phyloP scores from a whole-genome alignment of 2,797 vertebrate genomes.

The Zenarchopterus dispar region DNA sequence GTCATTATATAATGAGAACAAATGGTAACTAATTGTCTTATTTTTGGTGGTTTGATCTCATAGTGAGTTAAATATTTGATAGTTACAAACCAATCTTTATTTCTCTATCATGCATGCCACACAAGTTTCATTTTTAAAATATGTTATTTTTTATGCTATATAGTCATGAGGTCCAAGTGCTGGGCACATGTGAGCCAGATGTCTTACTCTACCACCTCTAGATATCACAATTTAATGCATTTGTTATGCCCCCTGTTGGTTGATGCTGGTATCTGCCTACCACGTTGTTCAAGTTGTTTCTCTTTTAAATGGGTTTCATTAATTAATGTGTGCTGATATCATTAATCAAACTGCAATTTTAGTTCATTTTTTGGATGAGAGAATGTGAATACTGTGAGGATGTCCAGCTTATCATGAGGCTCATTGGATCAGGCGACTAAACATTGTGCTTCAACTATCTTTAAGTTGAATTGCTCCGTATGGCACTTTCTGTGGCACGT shows the following conservation, averaged over 20 bases:
- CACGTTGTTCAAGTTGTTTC: background rate
- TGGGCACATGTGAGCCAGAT: slow-evolving; percentile 25
- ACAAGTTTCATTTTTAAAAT: slow-evolving; percentile 3
- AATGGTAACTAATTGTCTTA: background rate
- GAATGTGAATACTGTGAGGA: slow-evolving; percentile 11
- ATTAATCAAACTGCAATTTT: background rate
- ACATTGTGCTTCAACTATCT: slow-evolving; percentile 28
- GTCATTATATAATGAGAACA: slow-evolving; percentile 16
- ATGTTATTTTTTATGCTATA: slow-evolving; percentile 13
- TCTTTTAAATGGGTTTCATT: slow-evolving; percentile 7
- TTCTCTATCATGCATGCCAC: slow-evolving; percentile 11
- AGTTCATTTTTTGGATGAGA: background rate
- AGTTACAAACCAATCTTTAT: slow-evolving; percentile 29
- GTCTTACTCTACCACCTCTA: background rate
- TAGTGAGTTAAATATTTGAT: background rate
- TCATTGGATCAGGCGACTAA: slow-evolving; percentile 64
- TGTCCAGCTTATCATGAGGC: slow-evolving; percentile 29
- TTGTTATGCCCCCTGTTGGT: slow-evolving; percentile 38
- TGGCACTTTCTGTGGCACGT: slow-evolving; percentile 21
- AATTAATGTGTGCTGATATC: background rate
- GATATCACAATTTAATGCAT: slow-evolving; percentile 21
- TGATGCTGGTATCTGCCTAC: slow-evolving; percentile 1
- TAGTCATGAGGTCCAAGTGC: slow-evolving; percentile 10
- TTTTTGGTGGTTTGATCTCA: slow-evolving; percentile 3
- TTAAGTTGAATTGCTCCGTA: slow-evolving; percentile 24